Evolutionary conservation across 2,113 vertebrate species (phyloP).

Genomic region (Hydrochoerus hydrochaeris): DNA sequence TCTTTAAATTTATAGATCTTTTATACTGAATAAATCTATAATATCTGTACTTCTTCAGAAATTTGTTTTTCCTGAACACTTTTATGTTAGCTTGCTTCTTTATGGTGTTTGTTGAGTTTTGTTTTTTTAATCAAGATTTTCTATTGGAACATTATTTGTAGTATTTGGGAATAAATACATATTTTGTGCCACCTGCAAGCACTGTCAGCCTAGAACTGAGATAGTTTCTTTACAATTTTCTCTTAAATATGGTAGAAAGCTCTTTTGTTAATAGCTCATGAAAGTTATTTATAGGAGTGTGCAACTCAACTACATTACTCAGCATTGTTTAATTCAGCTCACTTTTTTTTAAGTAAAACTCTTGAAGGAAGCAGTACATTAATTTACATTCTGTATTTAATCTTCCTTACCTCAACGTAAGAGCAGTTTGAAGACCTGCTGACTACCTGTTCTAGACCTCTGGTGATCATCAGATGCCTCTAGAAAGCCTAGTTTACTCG

Average conservation of each 20-base stretch:
- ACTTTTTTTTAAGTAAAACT: not conserved
- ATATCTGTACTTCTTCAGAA: not conserved
- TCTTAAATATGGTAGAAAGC: not conserved
- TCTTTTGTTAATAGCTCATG: not conserved
- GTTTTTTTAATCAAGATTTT: not conserved
- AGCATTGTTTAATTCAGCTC: not conserved
- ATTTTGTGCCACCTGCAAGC: not conserved
- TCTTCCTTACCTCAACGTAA: not conserved
- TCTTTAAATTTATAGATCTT: not conserved
- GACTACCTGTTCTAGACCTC: not conserved
- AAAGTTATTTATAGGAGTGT: not conserved
- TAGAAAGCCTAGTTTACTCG: not conserved
- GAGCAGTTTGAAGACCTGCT: not conserved
- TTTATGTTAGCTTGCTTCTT: not conserved
- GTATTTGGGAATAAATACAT: not conserved
- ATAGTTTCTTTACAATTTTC: not conserved
- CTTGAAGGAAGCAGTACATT: not conserved
- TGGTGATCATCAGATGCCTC: not conserved
- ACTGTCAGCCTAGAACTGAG: not conserved
- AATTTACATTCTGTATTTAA: not conserved
- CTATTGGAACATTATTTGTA: not conserved
- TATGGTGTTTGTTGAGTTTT: not conserved
- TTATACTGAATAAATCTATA: constrained; percentile 14
- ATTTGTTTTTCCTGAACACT: not conserved
- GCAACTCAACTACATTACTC: not conserved